Evolutionary conservation across 2,797 vertebrate species (phyloP), one percentile per base, ranked within the genome.

Genomic region (Chlorospingus semifuscus): DNA sequence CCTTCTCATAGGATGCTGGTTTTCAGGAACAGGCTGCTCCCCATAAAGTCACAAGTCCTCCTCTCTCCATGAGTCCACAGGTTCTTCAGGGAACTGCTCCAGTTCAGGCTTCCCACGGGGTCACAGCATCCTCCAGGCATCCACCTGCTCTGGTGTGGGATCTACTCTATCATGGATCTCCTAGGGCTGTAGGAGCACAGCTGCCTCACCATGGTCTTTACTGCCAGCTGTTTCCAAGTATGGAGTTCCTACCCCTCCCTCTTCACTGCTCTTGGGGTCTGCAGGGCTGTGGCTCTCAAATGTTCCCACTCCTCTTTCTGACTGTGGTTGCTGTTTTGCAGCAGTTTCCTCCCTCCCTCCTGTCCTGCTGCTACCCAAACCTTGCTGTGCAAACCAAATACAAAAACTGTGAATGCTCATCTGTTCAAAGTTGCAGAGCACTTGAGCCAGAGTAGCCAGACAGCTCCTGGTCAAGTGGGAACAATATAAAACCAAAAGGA

Each of bases 221-320:
- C 8, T 30, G 9, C 0, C 0, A 17, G 9, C 12, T 72, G 13
- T 36, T 83, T 11, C 2, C 5, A 24, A 15, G 4, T 2, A 24
- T 8, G 36, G 36, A 55, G 6, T 6, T 60, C 15, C 27, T 63
- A 4, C 6, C 11, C 7, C 6, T 39, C 16, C 32, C 32, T 9
- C 17, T 39, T 32, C 50, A 17, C n/a, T 39, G 29, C 6, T 29
- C 24, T 26, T 13, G 8, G 8, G 17, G 7, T 29, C 27, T 61
- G 42, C 26, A 14, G 37, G 26, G 16, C 19, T 44, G 60, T 37
- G 63, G 14, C 34, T 59, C 23, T 60, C 22, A 12, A 3, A 1
- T 12, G 8, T 15, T 55, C 46, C 11, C 34, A 34, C 7, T 63
- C 10, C 12, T 49, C 3, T 50, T n/a, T 53, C 20, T 6, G 3